These are phyloP conservation scores for Agraylea sexmaculata DNA, from an alignment of 1,140 invertebrate species.

Conservation along the genomic window DNA sequence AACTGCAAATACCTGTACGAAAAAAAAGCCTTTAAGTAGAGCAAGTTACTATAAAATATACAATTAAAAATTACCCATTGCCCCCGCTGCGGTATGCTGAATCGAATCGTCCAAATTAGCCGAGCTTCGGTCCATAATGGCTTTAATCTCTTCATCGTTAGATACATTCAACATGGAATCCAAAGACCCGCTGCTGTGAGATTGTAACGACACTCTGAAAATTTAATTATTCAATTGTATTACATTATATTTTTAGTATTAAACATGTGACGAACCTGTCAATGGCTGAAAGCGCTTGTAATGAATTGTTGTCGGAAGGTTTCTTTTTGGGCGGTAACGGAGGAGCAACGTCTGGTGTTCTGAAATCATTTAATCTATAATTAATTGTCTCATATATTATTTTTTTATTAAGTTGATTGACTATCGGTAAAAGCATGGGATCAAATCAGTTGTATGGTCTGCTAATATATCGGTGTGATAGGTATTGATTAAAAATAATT, in stretches of 20 bases:
- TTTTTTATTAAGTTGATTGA: too few species aligned
- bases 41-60: neutral
- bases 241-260: neutral
- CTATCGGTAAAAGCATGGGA: too few species aligned
- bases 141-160: conserved; percentile 60
- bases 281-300: conserved; percentile 31
- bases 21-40: conserved; percentile 2
- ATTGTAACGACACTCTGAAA: conserved; percentile 39
- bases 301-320: conserved; percentile 34
- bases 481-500: conserved; percentile 3
- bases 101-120: conserved; percentile 34
- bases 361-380: too few species aligned
- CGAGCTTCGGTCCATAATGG: conserved; percentile 42
- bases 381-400: too few species aligned
- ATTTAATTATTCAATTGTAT: conserved; percentile 1
- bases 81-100: conserved; percentile 28
- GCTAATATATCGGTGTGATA: too few species aligned
- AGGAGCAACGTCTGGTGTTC: conserved; percentile 38
- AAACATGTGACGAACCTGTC: conserved; percentile 29
- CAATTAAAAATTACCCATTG: conserved; percentile 26
- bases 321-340: conserved; percentile 39
- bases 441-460: too few species aligned
- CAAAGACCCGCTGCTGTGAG: conserved; percentile 64
- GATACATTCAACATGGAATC: conserved; percentile 77
- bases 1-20: conserved; percentile 12